phyloP scores from a whole-genome alignment of 23 tunicate genomes.

The Ascidia mentula region DNA sequence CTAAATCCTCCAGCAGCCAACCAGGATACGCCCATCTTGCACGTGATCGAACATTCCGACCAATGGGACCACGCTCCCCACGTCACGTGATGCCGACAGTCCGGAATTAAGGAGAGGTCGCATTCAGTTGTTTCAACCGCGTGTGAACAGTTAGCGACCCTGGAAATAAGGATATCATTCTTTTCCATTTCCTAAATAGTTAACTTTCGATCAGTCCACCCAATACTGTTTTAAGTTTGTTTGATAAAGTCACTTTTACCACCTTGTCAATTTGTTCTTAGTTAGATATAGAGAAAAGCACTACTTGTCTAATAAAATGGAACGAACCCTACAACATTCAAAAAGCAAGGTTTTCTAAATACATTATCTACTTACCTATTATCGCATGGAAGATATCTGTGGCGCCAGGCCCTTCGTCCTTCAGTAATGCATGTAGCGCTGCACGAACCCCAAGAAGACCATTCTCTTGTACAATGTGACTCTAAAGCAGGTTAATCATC shows the following conservation, averaged over 20 bases:
- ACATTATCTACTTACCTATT: background rate
- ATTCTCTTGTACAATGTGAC: background rate
- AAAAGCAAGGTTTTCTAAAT: no score
- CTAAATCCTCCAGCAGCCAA: background rate
- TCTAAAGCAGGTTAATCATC: no score
- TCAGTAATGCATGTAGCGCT: conserved; percentile 27
- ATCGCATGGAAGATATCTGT: conserved; percentile 24
- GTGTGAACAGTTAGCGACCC: background rate
- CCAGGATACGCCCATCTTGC: background rate
- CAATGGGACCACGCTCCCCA: conserved; percentile 15
- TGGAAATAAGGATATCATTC: background rate
- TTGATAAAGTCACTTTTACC: no score
- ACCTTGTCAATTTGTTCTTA: no score
- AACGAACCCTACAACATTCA: no score
- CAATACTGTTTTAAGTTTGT: no score
- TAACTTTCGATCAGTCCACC: no score
- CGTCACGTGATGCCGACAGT: background rate
- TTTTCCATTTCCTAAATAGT: no score
- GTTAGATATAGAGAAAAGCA: no score
- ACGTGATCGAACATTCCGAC: conserved; percentile 28
- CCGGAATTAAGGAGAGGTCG: conserved; percentile 2
- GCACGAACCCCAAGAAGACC: conserved; percentile 42
- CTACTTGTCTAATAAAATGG: no score
- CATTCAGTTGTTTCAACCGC: background rate
- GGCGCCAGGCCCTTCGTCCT: conserved; percentile 1